These are phyloP conservation scores for Parnassius apollo DNA, from an alignment of 2,888 invertebrate species.

Conservation along the genomic window DNA sequence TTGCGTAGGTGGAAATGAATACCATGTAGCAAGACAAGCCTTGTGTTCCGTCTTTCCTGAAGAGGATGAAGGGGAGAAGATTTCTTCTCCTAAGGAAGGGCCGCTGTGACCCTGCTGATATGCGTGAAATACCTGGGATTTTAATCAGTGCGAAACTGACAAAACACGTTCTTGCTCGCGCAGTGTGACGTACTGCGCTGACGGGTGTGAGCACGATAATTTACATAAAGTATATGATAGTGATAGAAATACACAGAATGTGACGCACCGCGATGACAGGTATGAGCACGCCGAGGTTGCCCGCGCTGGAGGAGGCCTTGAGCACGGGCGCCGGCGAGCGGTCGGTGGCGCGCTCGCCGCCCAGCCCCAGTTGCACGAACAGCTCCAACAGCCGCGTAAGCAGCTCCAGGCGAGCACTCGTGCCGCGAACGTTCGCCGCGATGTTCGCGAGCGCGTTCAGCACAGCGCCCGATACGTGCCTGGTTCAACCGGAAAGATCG, in stretches of 20 bases:
- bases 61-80: too few species aligned
- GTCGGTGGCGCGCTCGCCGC: slow-evolving; percentile 97
- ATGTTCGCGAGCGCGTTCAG: slow-evolving; percentile 98
- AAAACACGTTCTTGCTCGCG: too few species aligned
- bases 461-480: slow-evolving; percentile 96
- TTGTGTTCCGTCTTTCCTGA: too few species aligned
- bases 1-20: too few species aligned
- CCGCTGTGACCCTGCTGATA: too few species aligned
- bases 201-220: slow-evolving; percentile 94
- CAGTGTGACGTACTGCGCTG: slow-evolving; percentile 86
- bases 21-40: too few species aligned
- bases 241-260: too few species aligned
- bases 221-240: too few species aligned
- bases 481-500: slow-evolving; percentile 35
- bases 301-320: slow-evolving; percentile 96
- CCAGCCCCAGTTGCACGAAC: slow-evolving; percentile 98
- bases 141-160: too few species aligned
- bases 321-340: slow-evolving; percentile 87
- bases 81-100: too few species aligned
- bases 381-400: slow-evolving; percentile 94
- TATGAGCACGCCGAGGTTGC: slow-evolving; percentile 97
- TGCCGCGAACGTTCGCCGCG: slow-evolving; percentile 95
- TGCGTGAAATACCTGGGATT: too few species aligned
- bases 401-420: slow-evolving; percentile 90
- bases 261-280: slow-evolving; percentile 94